Base-by-base conservation (phyloP, 2,888 invertebrate genomes). In the Pachydiplax longipennis region DNA sequence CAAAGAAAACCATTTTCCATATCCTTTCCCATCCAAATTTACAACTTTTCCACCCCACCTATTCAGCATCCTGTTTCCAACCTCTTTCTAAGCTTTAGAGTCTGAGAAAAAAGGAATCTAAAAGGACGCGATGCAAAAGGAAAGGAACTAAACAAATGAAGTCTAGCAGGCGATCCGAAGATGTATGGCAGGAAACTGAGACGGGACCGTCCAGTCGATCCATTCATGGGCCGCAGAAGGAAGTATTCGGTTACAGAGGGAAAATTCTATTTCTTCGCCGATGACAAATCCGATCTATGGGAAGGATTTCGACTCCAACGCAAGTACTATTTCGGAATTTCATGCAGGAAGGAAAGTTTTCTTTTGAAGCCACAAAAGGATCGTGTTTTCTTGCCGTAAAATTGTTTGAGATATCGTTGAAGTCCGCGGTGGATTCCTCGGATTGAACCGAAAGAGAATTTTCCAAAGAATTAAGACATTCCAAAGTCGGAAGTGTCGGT, bases 61-160 rank as follows among this genome's bases (percentile, higher is more conserved):
- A 44, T 44, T 44, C 10, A 8, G 44, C 44, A 44, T 44, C 44
- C 44, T 5, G 5, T 37, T 37, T 37, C 44, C 44, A 44, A 44
- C 8, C 4, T 65, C 65, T 65, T 22, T 65, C 65, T n/a, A 5
- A 4, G 2, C 25, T 25, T n/a, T 10, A 8, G 44, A n/a, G 4
- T 65, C 3, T n/a, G 1, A 12, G 65, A 4, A 22, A 12, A 25
- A 44, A 44, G 8, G n/a, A n/a, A 65, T 6, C 18, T n/a, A 65
- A 31, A 31, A 73, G 6, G 31, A 73, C 31, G 3, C 25, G 10
- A 31, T 22, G 8, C 8, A 31, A 8, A 25, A 35, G 37, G 61
- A 58, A 31, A 61, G 37, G 22, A 61, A n/a, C 61, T n/a, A 87
- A 87, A 65, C 61, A 61, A 87, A 87, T 87, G 61, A 87, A 87